phyloP scores from a whole-genome alignment of 2,888 invertebrate genomes.

The Micropterix aruncella region DNA sequence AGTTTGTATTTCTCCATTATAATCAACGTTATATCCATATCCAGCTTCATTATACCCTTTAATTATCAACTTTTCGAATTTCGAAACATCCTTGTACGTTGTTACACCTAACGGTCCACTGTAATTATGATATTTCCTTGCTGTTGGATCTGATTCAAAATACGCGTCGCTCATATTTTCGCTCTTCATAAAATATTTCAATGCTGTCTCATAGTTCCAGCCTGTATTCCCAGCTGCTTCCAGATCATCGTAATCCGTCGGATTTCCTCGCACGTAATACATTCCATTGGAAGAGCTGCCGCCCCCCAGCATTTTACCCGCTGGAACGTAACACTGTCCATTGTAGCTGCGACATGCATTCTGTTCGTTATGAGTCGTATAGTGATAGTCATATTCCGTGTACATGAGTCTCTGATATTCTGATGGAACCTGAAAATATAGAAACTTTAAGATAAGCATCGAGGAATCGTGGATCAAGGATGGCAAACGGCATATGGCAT shows the following conservation, averaged over 20 bases:
- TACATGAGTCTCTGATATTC: too few species aligned
- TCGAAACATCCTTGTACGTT: neutral
- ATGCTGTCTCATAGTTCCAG: slow-evolving; percentile 3
- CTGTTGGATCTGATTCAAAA: slow-evolving; percentile 2
- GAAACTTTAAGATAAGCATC: too few species aligned
- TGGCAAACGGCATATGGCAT: too few species aligned
- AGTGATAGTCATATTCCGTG: too few species aligned
- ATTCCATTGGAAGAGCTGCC: slow-evolving; percentile 4
- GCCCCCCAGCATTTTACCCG: slow-evolving; percentile 10
- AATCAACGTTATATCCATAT: neutral
- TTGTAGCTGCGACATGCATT: too few species aligned
- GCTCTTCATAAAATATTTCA: slow-evolving; percentile 7
- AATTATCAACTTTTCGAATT: neutral
- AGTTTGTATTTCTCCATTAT: slow-evolving; percentile 5
- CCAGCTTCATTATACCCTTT: neutral
- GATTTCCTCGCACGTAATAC: slow-evolving; percentile 4
- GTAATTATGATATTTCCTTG: slow-evolving; percentile 5
- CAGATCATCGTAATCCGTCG: slow-evolving; percentile 4
- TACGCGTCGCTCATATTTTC: slow-evolving; percentile 2
- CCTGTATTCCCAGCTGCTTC: slow-evolving; percentile 3
- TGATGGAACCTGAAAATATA: too few species aligned
- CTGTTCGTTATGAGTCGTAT: too few species aligned
- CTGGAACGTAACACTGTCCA: slow-evolving; percentile 1
- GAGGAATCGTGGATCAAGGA: too few species aligned
- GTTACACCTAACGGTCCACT: slow-evolving; percentile 4